Evolutionary conservation across 2,797 vertebrate genomes (phyloP), one percentile per base, ranked within the genome.

Genomic region (Gadopsis marmoratus): DNA sequence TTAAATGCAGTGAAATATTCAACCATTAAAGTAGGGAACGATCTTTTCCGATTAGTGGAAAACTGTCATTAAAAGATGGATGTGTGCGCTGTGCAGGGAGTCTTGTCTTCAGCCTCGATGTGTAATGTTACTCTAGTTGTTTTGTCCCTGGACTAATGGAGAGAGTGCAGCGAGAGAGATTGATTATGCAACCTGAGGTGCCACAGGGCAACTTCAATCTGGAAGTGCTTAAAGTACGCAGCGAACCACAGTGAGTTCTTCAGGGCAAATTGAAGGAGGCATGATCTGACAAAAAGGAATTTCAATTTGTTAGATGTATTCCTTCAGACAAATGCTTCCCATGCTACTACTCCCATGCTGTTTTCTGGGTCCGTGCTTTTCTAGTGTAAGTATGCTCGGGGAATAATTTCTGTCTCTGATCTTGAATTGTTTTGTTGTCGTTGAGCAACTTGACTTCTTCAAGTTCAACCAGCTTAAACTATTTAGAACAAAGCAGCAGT

Each of bases 131-230:
- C 89, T 90, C 85, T 75, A 63, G 61, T 76, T 91, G 89, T 89
- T 93, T 83, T 89, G 85, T 88, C 82, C 81, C 74, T 13, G 75
- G 61, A 16, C 87, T 91, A 88, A 92, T 89, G 90, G 89, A 82
- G 82, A 83, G 86, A 84, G 62, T 37, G 77, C 86, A 81, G 71
- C 33, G 82, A 87, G 92, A 67, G 92, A 94, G 93, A 95, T 95
- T 95, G 93, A 93, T 92, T 91, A 94, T 92, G 88, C 92, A 92
- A 91, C 90, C 84, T 87, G 83, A 77, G 91, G 89, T 92, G 94
- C 94, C 94, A 93, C 91, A 87, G 93, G 93, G 93, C 93, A 94
- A 88, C 86, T 90, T 76, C 87, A 93, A 92, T 94, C 94, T 95
- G 94, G 93, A 94, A 94, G 84, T 87, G 91, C 89, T 95, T 95